A percentile compares a stretch with the other conserved stretches of the same genome.
Conservation (phyloP, 2,797 vertebrate species). For the Oophaga sylvatica region DNA sequence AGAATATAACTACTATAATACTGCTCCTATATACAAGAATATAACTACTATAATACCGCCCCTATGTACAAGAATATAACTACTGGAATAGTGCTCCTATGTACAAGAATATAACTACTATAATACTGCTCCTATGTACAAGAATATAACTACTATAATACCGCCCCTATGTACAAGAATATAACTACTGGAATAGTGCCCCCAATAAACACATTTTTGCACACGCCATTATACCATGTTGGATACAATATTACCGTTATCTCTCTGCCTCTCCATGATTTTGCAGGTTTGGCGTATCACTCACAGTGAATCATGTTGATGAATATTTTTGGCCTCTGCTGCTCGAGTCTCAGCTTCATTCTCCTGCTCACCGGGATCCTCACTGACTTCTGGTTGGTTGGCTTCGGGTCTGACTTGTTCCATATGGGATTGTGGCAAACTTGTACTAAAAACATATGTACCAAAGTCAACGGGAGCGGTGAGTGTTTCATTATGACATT, state of each 20-base stretch:
- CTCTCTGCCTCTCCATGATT: background rate
- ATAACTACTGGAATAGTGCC: background rate
- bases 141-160: conserved; percentile 5
- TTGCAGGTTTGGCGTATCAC: background rate
- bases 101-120: conserved; percentile 5
- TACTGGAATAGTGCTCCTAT: background rate
- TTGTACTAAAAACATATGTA: conserved; percentile 28
- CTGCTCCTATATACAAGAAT: background rate
- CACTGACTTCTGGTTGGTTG: conserved; percentile 50
- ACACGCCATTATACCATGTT: no score
- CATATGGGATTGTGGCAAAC: conserved; percentile 45
- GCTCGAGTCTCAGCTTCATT: conserved; percentile 16
- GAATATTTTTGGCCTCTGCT: conserved; percentile 5
- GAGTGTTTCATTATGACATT: background rate
- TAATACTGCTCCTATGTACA: background rate
- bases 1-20: background rate
- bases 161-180: background rate
- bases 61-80: background rate
- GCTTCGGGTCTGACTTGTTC: conserved; percentile 13
- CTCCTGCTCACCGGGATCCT: conserved; percentile 22
- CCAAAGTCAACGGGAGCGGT: background rate
- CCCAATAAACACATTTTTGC: no score
- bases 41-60: background rate
- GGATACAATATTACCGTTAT: background rate
- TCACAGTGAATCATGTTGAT: background rate